Percentiles rank a stretch among this genome's conserved stretches.
Evolutionary conservation across 2,797 vertebrate species (phyloP).

Genomic region (Ispidina picta): DNA sequence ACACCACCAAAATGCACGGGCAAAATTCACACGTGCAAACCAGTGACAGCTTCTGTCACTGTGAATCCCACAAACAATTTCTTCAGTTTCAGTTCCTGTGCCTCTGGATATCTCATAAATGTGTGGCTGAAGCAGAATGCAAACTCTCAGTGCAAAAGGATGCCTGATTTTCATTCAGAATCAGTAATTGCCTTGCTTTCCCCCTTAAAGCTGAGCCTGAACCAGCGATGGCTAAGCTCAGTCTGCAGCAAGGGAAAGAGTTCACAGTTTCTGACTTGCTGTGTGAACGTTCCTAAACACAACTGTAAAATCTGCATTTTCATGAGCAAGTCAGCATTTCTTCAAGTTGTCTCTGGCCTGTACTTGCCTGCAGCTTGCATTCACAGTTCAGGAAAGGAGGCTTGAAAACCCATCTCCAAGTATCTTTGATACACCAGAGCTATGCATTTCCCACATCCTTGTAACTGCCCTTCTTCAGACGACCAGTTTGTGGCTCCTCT

Average conservation of each 20-base stretch:
- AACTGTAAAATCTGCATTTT: constrained; percentile 62
- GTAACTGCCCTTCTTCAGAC: background rate
- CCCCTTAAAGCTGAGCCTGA: constrained; percentile 36
- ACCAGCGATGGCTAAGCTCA: background rate
- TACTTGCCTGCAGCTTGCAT: constrained; percentile 14
- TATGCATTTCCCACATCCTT: background rate
- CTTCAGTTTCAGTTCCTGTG: constrained; percentile 5
- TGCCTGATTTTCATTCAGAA: background rate
- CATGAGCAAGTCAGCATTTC: constrained; percentile 54
- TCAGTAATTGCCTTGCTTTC: constrained; percentile 7
- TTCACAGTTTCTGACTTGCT: constrained; percentile 45
- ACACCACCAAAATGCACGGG: background rate
- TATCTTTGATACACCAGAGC: background rate
- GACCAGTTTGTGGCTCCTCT: background rate
- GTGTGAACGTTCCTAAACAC: constrained; percentile 26
- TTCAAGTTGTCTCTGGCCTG: constrained; percentile 29
- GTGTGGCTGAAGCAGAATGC: background rate
- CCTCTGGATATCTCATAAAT: constrained; percentile 30
- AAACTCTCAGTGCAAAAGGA: background rate
- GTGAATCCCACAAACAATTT: constrained; percentile 47
- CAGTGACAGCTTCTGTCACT: constrained; percentile 8
- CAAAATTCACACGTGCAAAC: constrained; percentile 44
- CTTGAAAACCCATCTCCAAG: constrained; percentile 1
- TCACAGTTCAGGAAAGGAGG: background rate
- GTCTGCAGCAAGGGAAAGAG: background rate